Evolutionary conservation across 2,797 vertebrate species (phyloP).

Genomic region (Clarias laeviceps): DNA sequence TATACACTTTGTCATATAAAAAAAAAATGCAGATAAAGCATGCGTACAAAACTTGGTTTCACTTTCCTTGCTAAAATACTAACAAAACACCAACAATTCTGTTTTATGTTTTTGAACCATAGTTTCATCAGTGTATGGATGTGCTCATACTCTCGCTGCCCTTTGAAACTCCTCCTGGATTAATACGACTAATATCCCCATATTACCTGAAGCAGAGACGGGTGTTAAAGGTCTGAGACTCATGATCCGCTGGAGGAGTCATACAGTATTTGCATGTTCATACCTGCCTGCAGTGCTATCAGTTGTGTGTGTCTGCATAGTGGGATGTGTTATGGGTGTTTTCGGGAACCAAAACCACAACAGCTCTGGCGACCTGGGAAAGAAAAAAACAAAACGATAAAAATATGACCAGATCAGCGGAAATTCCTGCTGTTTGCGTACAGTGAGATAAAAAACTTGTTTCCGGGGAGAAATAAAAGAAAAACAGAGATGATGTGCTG

Average conservation of each 20-base stretch:
- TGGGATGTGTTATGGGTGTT: not conserved
- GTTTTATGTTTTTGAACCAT: not conserved
- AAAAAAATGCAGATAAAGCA: too few species aligned
- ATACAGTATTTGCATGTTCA: not conserved
- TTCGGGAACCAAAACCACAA: conserved; percentile 8
- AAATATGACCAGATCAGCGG: not conserved
- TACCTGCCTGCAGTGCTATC: not conserved
- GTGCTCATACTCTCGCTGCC: not conserved
- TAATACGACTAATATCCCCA: not conserved
- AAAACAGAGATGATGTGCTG: not conserved
- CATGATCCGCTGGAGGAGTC: not conserved
- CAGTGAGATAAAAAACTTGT: not conserved
- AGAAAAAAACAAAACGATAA: not conserved
- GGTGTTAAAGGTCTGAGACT: not conserved
- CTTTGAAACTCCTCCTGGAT: not conserved
- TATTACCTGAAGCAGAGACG: not conserved
- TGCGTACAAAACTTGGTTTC: not conserved
- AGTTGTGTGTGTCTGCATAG: not conserved
- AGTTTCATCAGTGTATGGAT: not conserved
- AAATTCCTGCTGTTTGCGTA: not conserved
- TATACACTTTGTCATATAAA: not conserved
- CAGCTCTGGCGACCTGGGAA: not conserved
- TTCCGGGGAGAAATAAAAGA: not conserved
- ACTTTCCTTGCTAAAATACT: not conserved
- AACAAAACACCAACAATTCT: not conserved